These are phyloP conservation scores for Hippasteria phrygiana DNA, from an alignment of 53 echinoderm and acorn worm species.

Conservation along the genomic window DNA sequence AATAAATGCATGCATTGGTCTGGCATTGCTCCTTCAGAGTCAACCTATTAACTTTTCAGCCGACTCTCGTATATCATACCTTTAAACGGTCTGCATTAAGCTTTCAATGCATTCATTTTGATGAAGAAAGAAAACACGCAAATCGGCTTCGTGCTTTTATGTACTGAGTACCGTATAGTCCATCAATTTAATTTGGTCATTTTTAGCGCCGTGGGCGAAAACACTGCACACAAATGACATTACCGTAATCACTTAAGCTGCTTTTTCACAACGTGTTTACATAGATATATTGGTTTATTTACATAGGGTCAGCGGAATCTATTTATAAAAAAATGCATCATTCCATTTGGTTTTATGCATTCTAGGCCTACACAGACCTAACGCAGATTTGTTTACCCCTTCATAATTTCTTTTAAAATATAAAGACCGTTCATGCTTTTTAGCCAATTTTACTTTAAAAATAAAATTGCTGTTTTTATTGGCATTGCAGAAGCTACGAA, in stretches of 20 bases:
- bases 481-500: no score
- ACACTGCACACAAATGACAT: conserved; percentile 39
- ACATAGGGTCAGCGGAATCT: neutral
- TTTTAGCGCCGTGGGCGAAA: conserved; percentile 15
- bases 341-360: neutral
- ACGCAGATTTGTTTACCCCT: no score
- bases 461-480: no score
- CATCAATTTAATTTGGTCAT: neutral
- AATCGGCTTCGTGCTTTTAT: neutral
- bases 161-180: neutral
- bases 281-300: conserved; percentile 13
- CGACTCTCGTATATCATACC: no score
- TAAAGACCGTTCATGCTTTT: no score
- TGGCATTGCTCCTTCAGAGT: no score
- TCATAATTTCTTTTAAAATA: no score
- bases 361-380: no score
- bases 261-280: neutral
- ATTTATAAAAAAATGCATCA: neutral
- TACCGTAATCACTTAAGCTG: conserved; percentile 15
- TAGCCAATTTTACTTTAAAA: no score
- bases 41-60: no score
- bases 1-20: no score
- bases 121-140: neutral
- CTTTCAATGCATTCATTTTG: neutral
- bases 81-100: no score